Conservation (phyloP, 2,888 invertebrate species). For the Chrysomela aeneicollis region DNA sequence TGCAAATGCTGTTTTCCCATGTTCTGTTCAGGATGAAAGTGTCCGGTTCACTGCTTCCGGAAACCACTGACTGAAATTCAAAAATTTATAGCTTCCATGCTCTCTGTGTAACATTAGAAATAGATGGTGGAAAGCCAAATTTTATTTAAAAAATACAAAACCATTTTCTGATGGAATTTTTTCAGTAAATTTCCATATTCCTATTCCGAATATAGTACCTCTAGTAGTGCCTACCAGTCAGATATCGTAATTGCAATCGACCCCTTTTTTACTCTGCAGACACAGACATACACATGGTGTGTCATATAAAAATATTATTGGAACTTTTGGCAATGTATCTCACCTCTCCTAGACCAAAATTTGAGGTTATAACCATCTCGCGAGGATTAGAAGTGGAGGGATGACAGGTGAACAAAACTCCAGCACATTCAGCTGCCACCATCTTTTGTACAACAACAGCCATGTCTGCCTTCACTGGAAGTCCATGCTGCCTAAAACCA, state of each 20-base stretch:
- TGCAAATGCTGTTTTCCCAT: slow-evolving; percentile 60
- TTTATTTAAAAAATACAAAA: neutral
- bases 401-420: slow-evolving; percentile 84
- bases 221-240: no score
- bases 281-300: no score
- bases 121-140: neutral
- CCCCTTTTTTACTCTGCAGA: no score
- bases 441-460: slow-evolving; percentile 84
- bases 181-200: no score
- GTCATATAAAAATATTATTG: no score
- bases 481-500: slow-evolving; percentile 72
- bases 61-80: slow-evolving; percentile 77
- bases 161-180: no score
- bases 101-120: neutral
- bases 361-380: slow-evolving; percentile 76
- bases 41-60: slow-evolving; percentile 80
- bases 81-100: no score
- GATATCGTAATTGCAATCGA: no score
- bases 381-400: slow-evolving; percentile 76
- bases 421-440: slow-evolving; percentile 75
- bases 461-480: slow-evolving; percentile 72
- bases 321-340: slow-evolving; percentile 24
- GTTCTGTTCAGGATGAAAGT: slow-evolving; percentile 68
- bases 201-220: no score
- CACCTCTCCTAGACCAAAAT: slow-evolving; percentile 86